Evolutionary conservation across 2,888 invertebrate species (phyloP).

Genomic region (Lepidocyrtoides sp.): DNA sequence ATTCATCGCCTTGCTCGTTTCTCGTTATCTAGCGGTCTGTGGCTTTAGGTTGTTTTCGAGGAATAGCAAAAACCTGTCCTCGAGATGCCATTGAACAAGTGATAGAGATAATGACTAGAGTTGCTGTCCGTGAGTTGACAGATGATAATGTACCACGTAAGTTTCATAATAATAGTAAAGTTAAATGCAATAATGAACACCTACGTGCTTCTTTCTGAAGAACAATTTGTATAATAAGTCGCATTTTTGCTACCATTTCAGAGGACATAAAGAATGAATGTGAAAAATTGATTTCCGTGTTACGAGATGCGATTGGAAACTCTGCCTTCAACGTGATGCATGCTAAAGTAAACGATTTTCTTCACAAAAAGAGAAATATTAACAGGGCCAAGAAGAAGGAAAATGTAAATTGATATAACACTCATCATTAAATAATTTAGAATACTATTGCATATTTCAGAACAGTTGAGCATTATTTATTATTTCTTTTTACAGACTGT

Average conservation of each 20-base stretch:
- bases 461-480: too few relatives aligned
- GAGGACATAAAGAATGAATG: slow-evolving; percentile 73
- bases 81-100: slow-evolving; percentile 70
- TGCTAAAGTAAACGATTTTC: slow-evolving; percentile 80
- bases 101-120: slow-evolving; percentile 76
- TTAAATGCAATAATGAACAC: too few relatives aligned
- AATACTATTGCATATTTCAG: too few relatives aligned
- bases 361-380: slow-evolving; percentile 78
- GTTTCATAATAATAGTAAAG: too few relatives aligned
- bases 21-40: slow-evolving; percentile 64
- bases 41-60: slow-evolving; percentile 79
- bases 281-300: slow-evolving; percentile 73
- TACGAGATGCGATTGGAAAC: slow-evolving; percentile 76
- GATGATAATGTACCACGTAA: slow-evolving; percentile 81
- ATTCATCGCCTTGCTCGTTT: neutral
- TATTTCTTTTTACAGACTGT: slow-evolving; percentile 60
- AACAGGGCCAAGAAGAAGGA: slow-evolving; percentile 83
- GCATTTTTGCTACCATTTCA: neutral
- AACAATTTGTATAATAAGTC: too few relatives aligned
- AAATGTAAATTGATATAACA: slow-evolving; percentile 69
- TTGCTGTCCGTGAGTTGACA: slow-evolving; percentile 80
- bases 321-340: slow-evolving; percentile 77
- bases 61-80: slow-evolving; percentile 76
- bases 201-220: too few relatives aligned
- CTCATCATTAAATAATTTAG: too few relatives aligned